Evolutionary conservation across 2,797 vertebrate genomes (phyloP).

Genomic region (Trachurus trachurus): DNA sequence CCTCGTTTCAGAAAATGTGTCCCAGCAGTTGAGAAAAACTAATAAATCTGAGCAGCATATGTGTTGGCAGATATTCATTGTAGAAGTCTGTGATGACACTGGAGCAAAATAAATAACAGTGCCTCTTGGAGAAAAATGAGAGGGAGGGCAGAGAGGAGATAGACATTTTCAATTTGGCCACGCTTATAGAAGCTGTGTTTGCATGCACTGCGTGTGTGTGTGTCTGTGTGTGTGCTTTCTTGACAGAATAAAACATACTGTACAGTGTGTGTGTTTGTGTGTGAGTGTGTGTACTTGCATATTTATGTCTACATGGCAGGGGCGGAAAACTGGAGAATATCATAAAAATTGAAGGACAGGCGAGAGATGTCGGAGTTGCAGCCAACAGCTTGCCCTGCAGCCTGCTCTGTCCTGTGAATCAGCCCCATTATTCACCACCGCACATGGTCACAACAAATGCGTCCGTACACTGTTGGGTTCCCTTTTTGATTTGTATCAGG

Average conservation of each 20-base stretch:
- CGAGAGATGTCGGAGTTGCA: slow-evolving; percentile 6
- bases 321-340: slow-evolving; percentile 1
- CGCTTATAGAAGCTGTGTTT: slow-evolving; percentile 1
- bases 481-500: slow-evolving; percentile 23
- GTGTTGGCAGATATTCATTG: slow-evolving; percentile 38
- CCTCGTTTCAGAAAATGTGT: slow-evolving; percentile 27
- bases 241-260: not conserved
- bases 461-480: slow-evolving; percentile 9
- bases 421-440: slow-evolving; percentile 17
- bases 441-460: slow-evolving; percentile 20
- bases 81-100: slow-evolving; percentile 31
- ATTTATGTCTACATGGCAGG: not conserved
- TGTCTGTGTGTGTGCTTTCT: not conserved
- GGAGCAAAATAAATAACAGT: slow-evolving; percentile 32
- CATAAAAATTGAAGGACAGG: slow-evolving; percentile 5
- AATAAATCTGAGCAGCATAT: slow-evolving; percentile 37
- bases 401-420: slow-evolving; percentile 33
- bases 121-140: slow-evolving; percentile 14
- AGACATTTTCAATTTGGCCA: slow-evolving; percentile 10
- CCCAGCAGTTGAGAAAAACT: slow-evolving; percentile 30
- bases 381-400: slow-evolving; percentile 40
- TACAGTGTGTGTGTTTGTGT: not conserved
- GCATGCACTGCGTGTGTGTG: not conserved
- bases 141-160: not conserved
- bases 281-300: slow-evolving; percentile 1